These are phyloP conservation scores for Pica pica DNA, from an alignment of 2,113 vertebrate species.

Conservation along the genomic window DNA sequence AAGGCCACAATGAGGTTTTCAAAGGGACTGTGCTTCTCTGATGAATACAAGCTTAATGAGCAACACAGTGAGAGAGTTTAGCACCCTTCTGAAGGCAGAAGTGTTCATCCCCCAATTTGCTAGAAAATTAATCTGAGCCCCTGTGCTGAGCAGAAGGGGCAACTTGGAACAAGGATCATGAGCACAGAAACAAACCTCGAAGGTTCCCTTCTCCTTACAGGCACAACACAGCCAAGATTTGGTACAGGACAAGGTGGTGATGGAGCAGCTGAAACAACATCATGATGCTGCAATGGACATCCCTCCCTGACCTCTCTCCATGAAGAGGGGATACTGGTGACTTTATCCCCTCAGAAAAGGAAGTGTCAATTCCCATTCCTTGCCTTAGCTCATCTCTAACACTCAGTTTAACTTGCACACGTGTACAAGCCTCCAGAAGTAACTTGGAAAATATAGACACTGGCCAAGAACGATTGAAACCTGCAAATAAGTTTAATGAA, in stretches of 20 bases:
- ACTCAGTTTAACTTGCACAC: background rate
- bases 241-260: background rate
- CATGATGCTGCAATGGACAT: background rate
- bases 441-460: background rate
- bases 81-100: background rate
- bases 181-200: background rate
- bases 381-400: background rate
- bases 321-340: background rate
- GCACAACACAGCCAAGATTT: background rate
- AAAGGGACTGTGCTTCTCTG: background rate
- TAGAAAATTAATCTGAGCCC: background rate
- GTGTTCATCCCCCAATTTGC: background rate
- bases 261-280: background rate
- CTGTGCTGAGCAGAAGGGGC: background rate
- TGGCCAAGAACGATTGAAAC: constrained; percentile 48
- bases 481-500: constrained; percentile 45
- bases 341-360: background rate
- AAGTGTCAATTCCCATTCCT: background rate
- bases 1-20: background rate
- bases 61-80: background rate
- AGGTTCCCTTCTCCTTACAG: background rate
- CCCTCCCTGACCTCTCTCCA: background rate
- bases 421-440: background rate
- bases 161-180: background rate
- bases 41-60: background rate